Evolutionary conservation across 2,113 vertebrate species (phyloP).

Genomic region (Megaleporinus macrocephalus): DNA sequence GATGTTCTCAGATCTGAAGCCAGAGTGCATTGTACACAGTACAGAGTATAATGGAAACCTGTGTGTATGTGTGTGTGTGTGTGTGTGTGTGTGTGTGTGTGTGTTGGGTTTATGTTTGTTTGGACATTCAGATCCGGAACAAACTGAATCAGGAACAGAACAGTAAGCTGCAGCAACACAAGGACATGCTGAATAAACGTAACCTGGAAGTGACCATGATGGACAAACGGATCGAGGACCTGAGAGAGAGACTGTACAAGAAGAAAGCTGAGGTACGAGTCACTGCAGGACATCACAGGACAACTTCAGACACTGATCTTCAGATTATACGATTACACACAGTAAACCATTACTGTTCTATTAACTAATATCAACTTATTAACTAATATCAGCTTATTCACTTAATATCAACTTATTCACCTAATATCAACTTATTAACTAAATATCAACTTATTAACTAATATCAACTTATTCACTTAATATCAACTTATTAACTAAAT

Average conservation of each 20-base stretch:
- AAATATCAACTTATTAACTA: too few species aligned
- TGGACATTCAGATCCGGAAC: constrained; percentile 87
- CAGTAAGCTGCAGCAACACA: constrained; percentile 96
- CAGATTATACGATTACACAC: too few species aligned
- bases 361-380: too few species aligned
- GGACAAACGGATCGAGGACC: constrained; percentile 94
- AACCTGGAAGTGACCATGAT: constrained; percentile 98
- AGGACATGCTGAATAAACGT: constrained; percentile 94
- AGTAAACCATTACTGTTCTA: too few species aligned
- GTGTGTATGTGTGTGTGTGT: background rate
- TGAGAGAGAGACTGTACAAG: constrained; percentile 94
- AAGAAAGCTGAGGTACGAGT: constrained; percentile 95
- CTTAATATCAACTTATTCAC: too few species aligned
- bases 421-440: too few species aligned
- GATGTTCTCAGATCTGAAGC: too few species aligned
- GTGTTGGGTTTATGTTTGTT: background rate
- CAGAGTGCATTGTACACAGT: too few species aligned
- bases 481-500: too few species aligned
- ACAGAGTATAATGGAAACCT: background rate
- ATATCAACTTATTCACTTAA: too few species aligned
- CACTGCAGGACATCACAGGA: background rate
- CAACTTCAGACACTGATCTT: too few species aligned
- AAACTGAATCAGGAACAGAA: constrained; percentile 98
- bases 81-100: constrained; percentile 1
- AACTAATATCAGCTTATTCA: too few species aligned